These are phyloP conservation scores for Diploscapter pachys DNA, from an alignment of 1,140 invertebrate genomes.

Conservation along the genomic window DNA sequence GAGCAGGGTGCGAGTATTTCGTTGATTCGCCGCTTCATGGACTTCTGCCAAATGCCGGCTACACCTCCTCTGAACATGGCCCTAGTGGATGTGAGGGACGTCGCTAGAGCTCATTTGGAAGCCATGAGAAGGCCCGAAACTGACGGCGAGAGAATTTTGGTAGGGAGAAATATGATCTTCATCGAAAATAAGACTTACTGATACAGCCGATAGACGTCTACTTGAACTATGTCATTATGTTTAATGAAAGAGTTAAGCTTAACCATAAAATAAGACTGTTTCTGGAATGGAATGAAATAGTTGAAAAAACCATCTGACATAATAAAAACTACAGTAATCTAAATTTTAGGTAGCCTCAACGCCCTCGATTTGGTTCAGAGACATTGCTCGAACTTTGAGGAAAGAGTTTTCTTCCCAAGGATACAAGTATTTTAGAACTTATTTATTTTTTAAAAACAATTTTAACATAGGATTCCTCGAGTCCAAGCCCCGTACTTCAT, in stretches of 20 bases:
- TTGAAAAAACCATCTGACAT: constrained; percentile 5
- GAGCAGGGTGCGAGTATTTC: constrained; percentile 61
- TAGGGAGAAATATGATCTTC: background rate
- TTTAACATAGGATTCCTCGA: constrained; percentile 63
- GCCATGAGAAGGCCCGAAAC: constrained; percentile 64
- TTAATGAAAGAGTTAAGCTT: too few relatives aligned
- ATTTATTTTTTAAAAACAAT: constrained; percentile 23
- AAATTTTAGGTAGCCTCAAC: background rate
- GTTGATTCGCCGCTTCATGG: constrained; percentile 61
- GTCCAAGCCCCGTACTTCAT: constrained; percentile 63
- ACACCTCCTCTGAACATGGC: constrained; percentile 63
- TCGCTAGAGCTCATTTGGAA: constrained; percentile 65
- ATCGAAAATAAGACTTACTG: too few relatives aligned
- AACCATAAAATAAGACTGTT: background rate
- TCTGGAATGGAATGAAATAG: background rate
- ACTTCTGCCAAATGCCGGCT: constrained; percentile 60
- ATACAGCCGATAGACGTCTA: too few relatives aligned
- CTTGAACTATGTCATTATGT: too few relatives aligned
- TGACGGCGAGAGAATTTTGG: constrained; percentile 61
- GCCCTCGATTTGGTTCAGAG: constrained; percentile 61
- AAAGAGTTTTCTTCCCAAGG: constrained; percentile 56
- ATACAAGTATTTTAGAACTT: constrained; percentile 22
- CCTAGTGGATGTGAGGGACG: constrained; percentile 66
- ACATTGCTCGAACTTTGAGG: constrained; percentile 61
- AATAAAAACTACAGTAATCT: background rate